Evolutionary conservation across 1,140 invertebrate species (phyloP).

Genomic region (Heliconius hermathena): DNA sequence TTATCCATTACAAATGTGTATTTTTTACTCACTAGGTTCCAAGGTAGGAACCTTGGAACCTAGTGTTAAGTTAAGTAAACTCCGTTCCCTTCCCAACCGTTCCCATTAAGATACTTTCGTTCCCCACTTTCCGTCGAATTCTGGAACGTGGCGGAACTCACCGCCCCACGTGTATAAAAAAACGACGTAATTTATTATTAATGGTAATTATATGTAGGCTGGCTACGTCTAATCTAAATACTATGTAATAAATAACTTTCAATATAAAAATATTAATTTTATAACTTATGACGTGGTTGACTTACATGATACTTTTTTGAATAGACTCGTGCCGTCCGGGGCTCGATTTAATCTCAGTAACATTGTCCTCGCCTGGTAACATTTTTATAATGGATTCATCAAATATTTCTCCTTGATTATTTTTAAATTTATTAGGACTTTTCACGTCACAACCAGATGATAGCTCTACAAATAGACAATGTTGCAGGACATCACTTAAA

Average conservation of each 20-base stretch:
- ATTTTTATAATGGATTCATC: conserved; percentile 66
- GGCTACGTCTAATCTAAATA: neutral
- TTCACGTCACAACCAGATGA: conserved; percentile 50
- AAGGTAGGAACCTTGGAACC: too few relatives aligned
- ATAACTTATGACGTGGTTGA: conserved; percentile 26
- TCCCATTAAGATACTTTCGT: too few relatives aligned
- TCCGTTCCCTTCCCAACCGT: too few relatives aligned
- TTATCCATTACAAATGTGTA: too few relatives aligned
- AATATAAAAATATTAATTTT: neutral
- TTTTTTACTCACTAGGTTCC: too few relatives aligned
- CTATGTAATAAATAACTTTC: neutral
- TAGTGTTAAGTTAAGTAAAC: too few relatives aligned
- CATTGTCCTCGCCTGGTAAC: conserved; percentile 62
- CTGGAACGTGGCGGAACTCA: too few relatives aligned
- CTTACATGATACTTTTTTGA: conserved; percentile 73
- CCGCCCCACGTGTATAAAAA: too few relatives aligned
- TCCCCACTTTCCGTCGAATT: too few relatives aligned
- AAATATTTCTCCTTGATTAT: conserved; percentile 46
- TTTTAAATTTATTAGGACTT: conserved; percentile 43
- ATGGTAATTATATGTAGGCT: neutral
- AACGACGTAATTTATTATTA: neutral
- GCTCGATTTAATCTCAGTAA: conserved; percentile 49
- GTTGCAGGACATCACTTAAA: conserved; percentile 14
- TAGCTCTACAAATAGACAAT: conserved; percentile 47
- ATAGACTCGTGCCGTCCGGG: conserved; percentile 58